These are phyloP conservation scores for Ornithoptera priamus DNA, from an alignment of 2,888 invertebrate genomes.

Conservation along the genomic window DNA sequence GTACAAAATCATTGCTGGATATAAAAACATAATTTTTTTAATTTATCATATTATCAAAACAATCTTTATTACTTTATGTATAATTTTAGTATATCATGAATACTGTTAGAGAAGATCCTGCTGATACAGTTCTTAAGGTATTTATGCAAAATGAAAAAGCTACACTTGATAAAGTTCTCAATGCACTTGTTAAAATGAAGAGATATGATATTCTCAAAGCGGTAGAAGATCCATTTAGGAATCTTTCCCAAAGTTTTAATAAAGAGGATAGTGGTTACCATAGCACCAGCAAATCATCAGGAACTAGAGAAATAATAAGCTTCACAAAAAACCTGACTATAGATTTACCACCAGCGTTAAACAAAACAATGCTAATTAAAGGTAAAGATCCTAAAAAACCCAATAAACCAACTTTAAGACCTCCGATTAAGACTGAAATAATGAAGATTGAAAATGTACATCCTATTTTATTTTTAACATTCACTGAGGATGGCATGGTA, in stretches of 20 bases:
- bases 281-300: conserved; percentile 54
- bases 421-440: conserved; percentile 41
- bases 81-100: conserved; percentile 75
- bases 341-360: conserved; percentile 67
- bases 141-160: conserved; percentile 75
- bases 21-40: too few relatives aligned
- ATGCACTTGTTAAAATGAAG: conserved; percentile 69
- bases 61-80: neutral
- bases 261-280: conserved; percentile 73
- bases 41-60: too few relatives aligned
- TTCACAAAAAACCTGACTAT: conserved; percentile 57
- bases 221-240: conserved; percentile 63
- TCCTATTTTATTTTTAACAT: conserved; percentile 74
- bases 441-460: conserved; percentile 49
- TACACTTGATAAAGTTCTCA: conserved; percentile 76
- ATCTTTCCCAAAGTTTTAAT: conserved; percentile 60
- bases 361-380: conserved; percentile 51
- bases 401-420: conserved; percentile 43
- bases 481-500: conserved; percentile 73
- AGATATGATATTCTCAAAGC: conserved; percentile 77
- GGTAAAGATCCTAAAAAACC: conserved; percentile 54
- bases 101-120: conserved; percentile 75
- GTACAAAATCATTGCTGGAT: neutral
- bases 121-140: conserved; percentile 75
- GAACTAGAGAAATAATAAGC: conserved; percentile 62